These are phyloP conservation scores for Lysandra coridon DNA, from an alignment of 2,888 invertebrate species.

Conservation along the genomic window DNA sequence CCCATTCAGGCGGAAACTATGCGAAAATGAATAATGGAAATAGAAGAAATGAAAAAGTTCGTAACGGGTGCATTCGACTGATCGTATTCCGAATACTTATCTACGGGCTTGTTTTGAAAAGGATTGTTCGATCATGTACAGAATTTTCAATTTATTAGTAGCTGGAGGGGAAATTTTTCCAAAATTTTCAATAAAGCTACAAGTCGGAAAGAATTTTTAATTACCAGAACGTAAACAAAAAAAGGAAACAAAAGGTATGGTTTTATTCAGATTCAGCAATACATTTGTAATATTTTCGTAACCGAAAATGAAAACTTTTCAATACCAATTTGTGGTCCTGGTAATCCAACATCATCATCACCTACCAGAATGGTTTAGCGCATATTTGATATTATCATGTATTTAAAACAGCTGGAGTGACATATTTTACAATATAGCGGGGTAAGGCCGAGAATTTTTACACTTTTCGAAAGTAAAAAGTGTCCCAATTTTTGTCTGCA, in stretches of 20 bases:
- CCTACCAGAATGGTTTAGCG: too few relatives aligned
- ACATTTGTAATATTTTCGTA: neutral
- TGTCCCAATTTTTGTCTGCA: too few relatives aligned
- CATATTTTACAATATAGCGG: too few relatives aligned
- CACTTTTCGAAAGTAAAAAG: too few relatives aligned
- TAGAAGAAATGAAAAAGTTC: constrained; percentile 31
- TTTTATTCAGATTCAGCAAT: neutral
- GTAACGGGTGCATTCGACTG: constrained; percentile 30
- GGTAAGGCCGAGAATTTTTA: too few relatives aligned
- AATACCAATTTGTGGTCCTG: neutral
- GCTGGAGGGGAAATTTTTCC: neutral
- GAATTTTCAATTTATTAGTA: neutral
- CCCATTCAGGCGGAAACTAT: constrained; percentile 29
- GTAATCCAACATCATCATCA: too few relatives aligned
- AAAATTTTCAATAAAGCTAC: neutral
- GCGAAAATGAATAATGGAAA: constrained; percentile 31
- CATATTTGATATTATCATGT: too few relatives aligned
- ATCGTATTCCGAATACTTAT: constrained; percentile 27
- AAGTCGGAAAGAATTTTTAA: neutral
- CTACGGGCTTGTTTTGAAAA: constrained; percentile 2
- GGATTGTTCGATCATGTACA: neutral
- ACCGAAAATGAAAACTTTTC: neutral
- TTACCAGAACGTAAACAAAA: neutral
- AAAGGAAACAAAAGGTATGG: neutral
- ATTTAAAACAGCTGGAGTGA: too few relatives aligned